Base-by-base conservation (phyloP, 2,888 invertebrate genomes). In the Machimus rusticus region DNA sequence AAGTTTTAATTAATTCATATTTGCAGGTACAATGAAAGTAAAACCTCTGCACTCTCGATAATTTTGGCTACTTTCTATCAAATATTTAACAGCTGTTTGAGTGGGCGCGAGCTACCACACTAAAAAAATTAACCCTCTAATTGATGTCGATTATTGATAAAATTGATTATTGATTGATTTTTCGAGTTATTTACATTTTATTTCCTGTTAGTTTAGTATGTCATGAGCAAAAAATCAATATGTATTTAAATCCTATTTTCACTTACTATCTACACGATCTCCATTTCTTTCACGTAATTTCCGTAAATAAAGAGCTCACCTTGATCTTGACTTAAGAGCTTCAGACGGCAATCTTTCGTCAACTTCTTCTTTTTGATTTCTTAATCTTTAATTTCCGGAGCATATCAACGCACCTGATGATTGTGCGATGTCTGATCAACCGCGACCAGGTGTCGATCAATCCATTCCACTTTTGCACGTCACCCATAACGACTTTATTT, bases 251-350 rank as follows among this genome's bases (percentile, higher is more conserved):
- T 55, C 55, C 19, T 8, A n/a, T 66, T 19, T 66, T 66, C 12
- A 66, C 9, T 66, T 28, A n/a, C n/a, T n/a, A 66, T 66, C 28
- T 23, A 66, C n/a, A 23, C 23, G 12, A 66, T 23, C 66, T 19
- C 23, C 14, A 66, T 23, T 28, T 66, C 66, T 23, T 66, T 4
- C 66, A 66, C 23, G 66, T 23, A 66, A 66, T 66, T 66, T 66
- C 66, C 66, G 66, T 66, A 66, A 66, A 66, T 66, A 66, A 66
- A 66, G 66, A 66, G 66, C 23, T 66, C 66, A 78, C 78, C 78
- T 78, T 78, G 78, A 78, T 78, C 78, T 78, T 78, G 78, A 46
- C 78, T 78, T 78, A 23, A 2, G 5, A 66, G 5, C 19, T 66
- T 66, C 66, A 66, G 66, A 66, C 23, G 28, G 19, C 66, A 66